Percentiles rank a stretch among this genome's conserved stretches.
Evolutionary conservation across 2,797 vertebrate genomes (phyloP).

Genomic region (Poliocrania exsul): DNA sequence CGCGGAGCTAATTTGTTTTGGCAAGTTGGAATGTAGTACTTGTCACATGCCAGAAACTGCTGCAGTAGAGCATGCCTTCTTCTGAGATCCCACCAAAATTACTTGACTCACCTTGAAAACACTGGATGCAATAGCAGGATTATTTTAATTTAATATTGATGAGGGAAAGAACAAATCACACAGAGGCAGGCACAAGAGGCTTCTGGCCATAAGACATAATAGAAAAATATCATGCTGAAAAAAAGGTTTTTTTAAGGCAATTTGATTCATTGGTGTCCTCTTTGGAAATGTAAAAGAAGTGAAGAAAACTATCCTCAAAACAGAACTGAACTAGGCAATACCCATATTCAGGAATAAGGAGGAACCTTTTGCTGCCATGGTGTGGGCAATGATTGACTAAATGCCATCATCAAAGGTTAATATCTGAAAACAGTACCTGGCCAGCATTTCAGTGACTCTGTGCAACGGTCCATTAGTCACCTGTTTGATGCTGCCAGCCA

Average conservation of each 20-base stretch:
- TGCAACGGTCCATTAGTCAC: not conserved
- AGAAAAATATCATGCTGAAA: not conserved
- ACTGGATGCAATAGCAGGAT: not conserved
- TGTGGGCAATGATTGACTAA: not conserved
- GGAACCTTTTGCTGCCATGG: not conserved
- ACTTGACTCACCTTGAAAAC: not conserved
- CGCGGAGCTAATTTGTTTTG: not conserved
- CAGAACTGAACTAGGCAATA: not conserved
- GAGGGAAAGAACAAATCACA: not conserved
- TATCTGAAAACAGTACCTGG: not conserved
- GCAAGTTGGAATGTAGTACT: not conserved
- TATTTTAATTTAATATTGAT: not conserved
- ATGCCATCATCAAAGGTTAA: not conserved
- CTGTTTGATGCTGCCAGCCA: not conserved
- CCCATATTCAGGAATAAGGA: not conserved
- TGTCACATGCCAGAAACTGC: not conserved
- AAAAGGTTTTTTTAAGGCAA: not conserved
- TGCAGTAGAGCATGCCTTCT: not conserved
- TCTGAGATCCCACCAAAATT: not conserved
- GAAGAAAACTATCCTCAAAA: not conserved
- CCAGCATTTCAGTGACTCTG: not conserved
- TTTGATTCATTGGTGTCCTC: not conserved
- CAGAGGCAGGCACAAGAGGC: not conserved
- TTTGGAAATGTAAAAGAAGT: not conserved
- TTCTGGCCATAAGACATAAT: not conserved